Base-by-base conservation (phyloP, 2,797 vertebrate species). In the Dermochelys coriacea region DNA sequence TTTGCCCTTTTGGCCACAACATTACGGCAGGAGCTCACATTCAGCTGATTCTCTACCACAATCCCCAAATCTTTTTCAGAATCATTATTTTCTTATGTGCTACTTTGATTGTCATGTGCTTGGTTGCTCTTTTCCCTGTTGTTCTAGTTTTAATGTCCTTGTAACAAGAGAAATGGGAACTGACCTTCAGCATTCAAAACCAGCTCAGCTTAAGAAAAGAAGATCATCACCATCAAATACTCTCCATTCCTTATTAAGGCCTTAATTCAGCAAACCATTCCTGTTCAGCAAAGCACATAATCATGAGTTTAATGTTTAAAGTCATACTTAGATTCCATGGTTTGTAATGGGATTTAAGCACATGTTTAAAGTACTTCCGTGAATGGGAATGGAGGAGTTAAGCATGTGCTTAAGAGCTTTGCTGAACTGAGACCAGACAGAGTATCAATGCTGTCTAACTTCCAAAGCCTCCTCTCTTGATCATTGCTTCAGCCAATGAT, bases 211-310 rank as follows among this genome's bases (percentile, higher is more conserved):
- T 90, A 93, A 93, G 79, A 74, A 87, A 74, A 94, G 81, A 91
- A 93, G 91, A 79, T 97, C 94, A 96, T 89, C 75, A 83, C 71
- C 88, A 27, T 79, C n/a, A 55, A 87, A 47, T 85, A 75, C 90
- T 92, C 87, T 95, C 82, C 71, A 27, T 57, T 94, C 57, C 75
- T 83, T 80, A 64, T 85, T 0, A 12, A 83, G 8, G 34, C 93
- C 84, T 93, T 94, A 18, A 84, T 92, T 86, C 94, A 93, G 85
- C 88, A 88, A 92, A 74, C 87, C 4, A 1, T 91, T 94, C 88
- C 88, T 86, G 41, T 86, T 96, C 92, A 94, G 88, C 94, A 95
- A 96, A 91, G 91, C 89, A 91, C 85, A 5, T 86, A 94, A 92
- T 75, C 5, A 1, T 78, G 90, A 93, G 47, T 93, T 95, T 95